phyloP scores from a whole-genome alignment of 2,113 vertebrate species.

The Dipodomys merriami region DNA sequence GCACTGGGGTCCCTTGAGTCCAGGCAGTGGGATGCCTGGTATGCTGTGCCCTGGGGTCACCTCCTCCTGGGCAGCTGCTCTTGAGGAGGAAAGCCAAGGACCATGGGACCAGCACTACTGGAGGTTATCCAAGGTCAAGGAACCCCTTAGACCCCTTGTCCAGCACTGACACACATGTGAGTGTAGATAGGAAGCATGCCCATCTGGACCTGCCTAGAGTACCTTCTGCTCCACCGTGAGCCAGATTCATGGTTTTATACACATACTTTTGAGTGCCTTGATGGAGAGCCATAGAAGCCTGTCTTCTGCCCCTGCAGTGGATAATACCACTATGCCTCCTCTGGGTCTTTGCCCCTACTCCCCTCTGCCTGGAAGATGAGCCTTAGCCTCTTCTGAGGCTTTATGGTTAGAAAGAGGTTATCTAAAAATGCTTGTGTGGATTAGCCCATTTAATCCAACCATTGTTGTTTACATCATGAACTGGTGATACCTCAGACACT shows the following conservation, averaged over 20 bases:
- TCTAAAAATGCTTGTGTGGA: neutral
- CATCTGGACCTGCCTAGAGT: too few relatives aligned
- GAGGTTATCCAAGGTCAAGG: neutral
- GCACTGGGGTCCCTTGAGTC: neutral
- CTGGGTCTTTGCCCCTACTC: neutral
- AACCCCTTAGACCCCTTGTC: neutral
- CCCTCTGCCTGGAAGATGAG: neutral
- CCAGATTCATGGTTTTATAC: accelerated
- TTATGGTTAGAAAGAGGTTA: neutral
- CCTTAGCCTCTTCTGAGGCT: neutral
- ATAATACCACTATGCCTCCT: neutral
- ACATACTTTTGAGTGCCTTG: neutral
- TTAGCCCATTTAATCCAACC: neutral
- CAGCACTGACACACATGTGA: accelerated
- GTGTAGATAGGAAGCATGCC: accelerated
- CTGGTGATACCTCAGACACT: too few relatives aligned
- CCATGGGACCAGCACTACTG: accelerated
- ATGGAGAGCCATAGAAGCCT: accelerated
- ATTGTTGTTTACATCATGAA: neutral
- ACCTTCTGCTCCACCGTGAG: accelerated
- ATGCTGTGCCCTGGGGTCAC: neutral
- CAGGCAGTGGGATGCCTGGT: neutral
- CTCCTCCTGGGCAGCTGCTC: too few relatives aligned
- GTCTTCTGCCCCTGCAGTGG: too few relatives aligned
- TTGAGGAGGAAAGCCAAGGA: accelerated